Base-by-base conservation (phyloP, 1,140 invertebrate genomes). In the Oedothorax gibbosus region DNA sequence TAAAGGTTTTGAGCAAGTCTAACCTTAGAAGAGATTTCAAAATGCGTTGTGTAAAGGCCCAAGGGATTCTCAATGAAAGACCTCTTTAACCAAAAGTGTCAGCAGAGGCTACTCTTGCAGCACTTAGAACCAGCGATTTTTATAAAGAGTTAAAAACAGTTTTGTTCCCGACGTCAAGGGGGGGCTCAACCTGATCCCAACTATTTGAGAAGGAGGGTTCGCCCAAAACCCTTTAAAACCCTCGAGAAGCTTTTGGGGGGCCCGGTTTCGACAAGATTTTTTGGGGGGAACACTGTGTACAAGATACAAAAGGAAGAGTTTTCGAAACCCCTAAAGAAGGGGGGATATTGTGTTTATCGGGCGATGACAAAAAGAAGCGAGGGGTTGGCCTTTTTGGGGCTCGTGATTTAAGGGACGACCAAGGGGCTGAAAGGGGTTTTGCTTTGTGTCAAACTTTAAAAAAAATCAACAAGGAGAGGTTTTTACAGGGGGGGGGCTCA, bases 11-110 rank as follows among this genome's bases (percentile, higher is more conserved):
- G 54, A 81, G 7, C 78, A 7, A 64, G 53, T 7, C 50, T 81
- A 50, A 81, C 4, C n/a, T 81, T 54, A 54, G 78, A 69, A 54
- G 78, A 81, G 60, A 81, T 81, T n/a, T 60, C 12, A 21, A 15
- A 80, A 60, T 18, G 62, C 49, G 21, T 56, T 80, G 21, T 54
- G 49, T 11, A 56, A 80, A 87, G 54, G 50, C 50, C 8, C n/a
- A n/a, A n/a, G n/a, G n/a, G n/a, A 81, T 81, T 11, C 12, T 88
- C 12, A 88, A 87, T 51, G 80, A 83, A n/a, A 66, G 87, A 18
- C 77, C 85, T 35, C 51, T 87, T n/a, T n/a, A n/a, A 35, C 77
- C 79, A 20, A 20, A 9, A 56, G 62, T 66, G 12, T 60, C 14
- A 8, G 0, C 35, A 50, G 77, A 80, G 18, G 18, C 51, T 54